Conservation (phyloP, 2,113 vertebrate species). For the Macrotis lagotis region DNA sequence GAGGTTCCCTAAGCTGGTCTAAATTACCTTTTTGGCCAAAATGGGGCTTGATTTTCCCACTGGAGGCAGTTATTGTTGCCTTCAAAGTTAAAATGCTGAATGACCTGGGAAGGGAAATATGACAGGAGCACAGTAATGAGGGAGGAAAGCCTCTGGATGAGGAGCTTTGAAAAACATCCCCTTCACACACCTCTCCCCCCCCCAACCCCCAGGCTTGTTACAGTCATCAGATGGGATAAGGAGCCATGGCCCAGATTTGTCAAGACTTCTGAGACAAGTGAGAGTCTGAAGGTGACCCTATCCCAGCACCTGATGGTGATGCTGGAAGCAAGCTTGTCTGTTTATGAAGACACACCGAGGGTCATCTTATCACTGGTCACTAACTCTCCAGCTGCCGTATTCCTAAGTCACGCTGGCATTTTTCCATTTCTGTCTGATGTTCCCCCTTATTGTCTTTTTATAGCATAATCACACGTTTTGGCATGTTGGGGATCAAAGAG, state of each 20-base stretch:
- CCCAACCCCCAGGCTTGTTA: background rate
- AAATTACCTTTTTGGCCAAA: constrained; percentile 76
- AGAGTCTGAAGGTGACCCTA: constrained; percentile 64
- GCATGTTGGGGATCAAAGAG: constrained; percentile 81
- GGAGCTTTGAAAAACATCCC: background rate
- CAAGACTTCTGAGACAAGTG: constrained; percentile 41
- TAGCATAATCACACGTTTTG: constrained; percentile 83
- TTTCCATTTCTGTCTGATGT: constrained; percentile 79
- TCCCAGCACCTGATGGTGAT: background rate
- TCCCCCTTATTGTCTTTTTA: constrained; percentile 82
- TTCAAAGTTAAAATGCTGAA: constrained; percentile 73
- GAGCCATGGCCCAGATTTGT: background rate
- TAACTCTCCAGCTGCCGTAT: background rate
- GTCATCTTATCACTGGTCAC: background rate
- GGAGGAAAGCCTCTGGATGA: background rate
- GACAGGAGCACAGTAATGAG: constrained; percentile 65
- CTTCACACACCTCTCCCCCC: background rate
- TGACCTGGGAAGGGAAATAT: constrained; percentile 42
- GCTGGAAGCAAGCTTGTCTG: background rate
- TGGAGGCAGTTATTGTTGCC: constrained; percentile 71
- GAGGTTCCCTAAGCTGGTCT: constrained; percentile 71
- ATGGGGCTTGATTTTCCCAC: constrained; percentile 70
- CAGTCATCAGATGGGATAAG: background rate
- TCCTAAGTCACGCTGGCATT: constrained; percentile 70
- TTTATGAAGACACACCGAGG: background rate